Percentiles rank a stretch among this genome's conserved stretches.
These are phyloP conservation scores for Caenorhabditis sulstoni DNA, from an alignment of 2,888 invertebrate genomes.

Conservation along the genomic window DNA sequence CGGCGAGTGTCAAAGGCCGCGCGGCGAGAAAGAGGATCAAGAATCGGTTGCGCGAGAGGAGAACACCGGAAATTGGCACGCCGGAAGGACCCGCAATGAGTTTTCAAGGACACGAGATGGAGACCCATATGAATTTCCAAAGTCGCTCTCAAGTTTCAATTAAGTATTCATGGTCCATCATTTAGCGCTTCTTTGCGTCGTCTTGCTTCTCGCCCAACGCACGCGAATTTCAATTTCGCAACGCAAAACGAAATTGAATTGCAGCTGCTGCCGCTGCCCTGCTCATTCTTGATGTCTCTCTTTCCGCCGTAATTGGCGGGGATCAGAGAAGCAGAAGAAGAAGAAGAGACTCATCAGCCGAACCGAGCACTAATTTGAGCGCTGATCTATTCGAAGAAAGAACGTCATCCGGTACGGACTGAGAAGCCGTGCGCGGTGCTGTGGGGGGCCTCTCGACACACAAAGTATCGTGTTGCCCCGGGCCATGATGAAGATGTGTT, in stretches of 20 bases:
- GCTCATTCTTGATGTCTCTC: slow-evolving; percentile 48
- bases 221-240: slow-evolving; percentile 34
- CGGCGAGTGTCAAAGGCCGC: slow-evolving; percentile 41
- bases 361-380: slow-evolving; percentile 39
- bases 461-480: slow-evolving; percentile 58
- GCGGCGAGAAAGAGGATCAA: slow-evolving; percentile 38
- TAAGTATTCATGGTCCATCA: slow-evolving; percentile 55
- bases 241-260: slow-evolving; percentile 35
- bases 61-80: slow-evolving; percentile 38
- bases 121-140: slow-evolving; percentile 17
- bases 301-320: slow-evolving; percentile 44
- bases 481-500: slow-evolving; percentile 35
- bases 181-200: slow-evolving; percentile 33
- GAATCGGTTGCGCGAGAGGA: slow-evolving; percentile 19
- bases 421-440: slow-evolving; percentile 32
- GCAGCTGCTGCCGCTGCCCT: slow-evolving; percentile 3
- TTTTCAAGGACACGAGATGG: slow-evolving; percentile 33
- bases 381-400: slow-evolving; percentile 33
- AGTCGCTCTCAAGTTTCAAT: slow-evolving; percentile 54
- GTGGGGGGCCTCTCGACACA: slow-evolving; percentile 11
- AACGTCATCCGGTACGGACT: slow-evolving; percentile 48
- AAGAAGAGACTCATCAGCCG: slow-evolving; percentile 35
- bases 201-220: slow-evolving; percentile 15
- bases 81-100: slow-evolving; percentile 28
- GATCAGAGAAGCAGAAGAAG: too few relatives aligned